phyloP scores from a whole-genome alignment of 2,888 invertebrate genomes.

The Bedellia somnulentella region DNA sequence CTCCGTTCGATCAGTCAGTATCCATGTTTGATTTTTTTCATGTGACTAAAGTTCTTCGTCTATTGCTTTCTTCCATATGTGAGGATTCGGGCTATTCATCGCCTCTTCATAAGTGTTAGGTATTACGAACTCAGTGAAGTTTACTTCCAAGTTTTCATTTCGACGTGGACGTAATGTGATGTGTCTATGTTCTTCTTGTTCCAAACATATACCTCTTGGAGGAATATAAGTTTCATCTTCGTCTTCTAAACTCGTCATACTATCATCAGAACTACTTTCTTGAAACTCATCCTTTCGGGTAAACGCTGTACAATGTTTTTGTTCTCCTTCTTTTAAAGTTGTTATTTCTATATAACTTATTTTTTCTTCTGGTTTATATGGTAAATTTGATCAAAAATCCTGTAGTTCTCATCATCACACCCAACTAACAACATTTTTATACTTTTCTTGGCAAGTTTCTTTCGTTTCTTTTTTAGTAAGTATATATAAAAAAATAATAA shows the following conservation, averaged over 20 bases:
- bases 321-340: neutral
- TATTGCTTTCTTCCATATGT: neutral
- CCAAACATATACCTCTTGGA: neutral
- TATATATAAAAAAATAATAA: no score
- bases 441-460: slow-evolving; percentile 3
- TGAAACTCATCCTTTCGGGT: neutral
- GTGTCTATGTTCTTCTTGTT: neutral
- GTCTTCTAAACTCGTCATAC: neutral
- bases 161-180: neutral
- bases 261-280: neutral
- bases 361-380: neutral
- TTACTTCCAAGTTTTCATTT: neutral
- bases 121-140: neutral
- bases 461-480: no score
- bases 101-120: neutral
- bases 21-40: slow-evolving; percentile 9
- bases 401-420: slow-evolving; percentile 2
- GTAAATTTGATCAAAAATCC: slow-evolving; percentile 2
- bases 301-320: neutral
- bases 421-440: slow-evolving; percentile 3
- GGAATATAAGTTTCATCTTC: neutral
- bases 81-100: slow-evolving; percentile 2
- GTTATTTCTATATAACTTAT: neutral
- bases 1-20: slow-evolving; percentile 4
- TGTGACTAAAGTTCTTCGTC: slow-evolving; percentile 3